phyloP scores from a whole-genome alignment of 64 coral and sea anemone species.

The Anthopleura sola region DNA sequence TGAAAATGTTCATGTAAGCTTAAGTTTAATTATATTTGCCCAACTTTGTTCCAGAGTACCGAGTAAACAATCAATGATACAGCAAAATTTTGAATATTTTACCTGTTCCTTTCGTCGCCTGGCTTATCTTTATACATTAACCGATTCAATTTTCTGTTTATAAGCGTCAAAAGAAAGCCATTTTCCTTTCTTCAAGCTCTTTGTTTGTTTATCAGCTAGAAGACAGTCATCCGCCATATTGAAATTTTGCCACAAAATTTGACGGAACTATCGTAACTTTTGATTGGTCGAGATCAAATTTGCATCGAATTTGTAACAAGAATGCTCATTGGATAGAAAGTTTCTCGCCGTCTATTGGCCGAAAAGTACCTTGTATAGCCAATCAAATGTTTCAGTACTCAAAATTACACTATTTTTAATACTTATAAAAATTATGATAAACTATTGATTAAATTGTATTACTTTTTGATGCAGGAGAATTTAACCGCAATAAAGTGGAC shows the following conservation, averaged over 20 bases:
- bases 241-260: background rate
- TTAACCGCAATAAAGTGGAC: constrained; percentile 62
- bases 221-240: background rate
- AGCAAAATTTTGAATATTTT: too few relatives aligned
- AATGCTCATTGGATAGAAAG: background rate
- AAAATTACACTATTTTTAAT: background rate
- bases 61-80: too few relatives aligned
- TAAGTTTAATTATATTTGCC: too few relatives aligned
- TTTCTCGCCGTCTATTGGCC: background rate
- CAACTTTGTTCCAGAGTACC: too few relatives aligned
- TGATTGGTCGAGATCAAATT: background rate
- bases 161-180: too few relatives aligned
- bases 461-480: constrained; percentile 43
- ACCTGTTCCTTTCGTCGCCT: too few relatives aligned
- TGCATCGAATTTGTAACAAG: background rate
- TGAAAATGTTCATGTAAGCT: too few relatives aligned
- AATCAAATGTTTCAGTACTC: background rate
- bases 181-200: too few relatives aligned
- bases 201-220: background rate
- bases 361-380: background rate
- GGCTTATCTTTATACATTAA: too few relatives aligned
- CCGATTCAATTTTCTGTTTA: too few relatives aligned
- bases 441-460: background rate
- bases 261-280: background rate
- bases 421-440: background rate